Percentiles rank a stretch among this genome's conserved stretches.
Conservation (phyloP, 2,113 vertebrate species). For the Perca fluviatilis region DNA sequence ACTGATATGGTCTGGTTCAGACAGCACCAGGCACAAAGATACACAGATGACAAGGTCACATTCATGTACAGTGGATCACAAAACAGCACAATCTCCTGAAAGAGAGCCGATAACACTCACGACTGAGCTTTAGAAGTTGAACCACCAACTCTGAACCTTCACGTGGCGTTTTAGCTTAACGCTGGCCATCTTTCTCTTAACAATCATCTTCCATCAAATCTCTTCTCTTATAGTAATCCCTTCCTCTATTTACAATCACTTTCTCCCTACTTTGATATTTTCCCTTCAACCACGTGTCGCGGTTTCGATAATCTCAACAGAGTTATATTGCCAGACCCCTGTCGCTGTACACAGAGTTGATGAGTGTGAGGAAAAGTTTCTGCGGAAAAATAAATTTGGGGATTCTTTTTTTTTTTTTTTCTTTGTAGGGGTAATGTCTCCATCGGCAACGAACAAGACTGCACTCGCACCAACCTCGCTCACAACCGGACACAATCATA, state of each 20-base stretch:
- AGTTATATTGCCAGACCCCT: conserved; percentile 60
- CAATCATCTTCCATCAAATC: conserved; percentile 76
- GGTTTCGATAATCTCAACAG: conserved; percentile 70
- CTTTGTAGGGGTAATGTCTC: conserved; percentile 15
- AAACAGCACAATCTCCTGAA: conserved; percentile 54
- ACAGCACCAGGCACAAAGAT: conserved; percentile 62
- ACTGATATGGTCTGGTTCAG: conserved; percentile 61
- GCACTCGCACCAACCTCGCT: conserved; percentile 69
- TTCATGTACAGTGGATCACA: conserved; percentile 67
- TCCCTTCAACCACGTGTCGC: conserved; percentile 43
- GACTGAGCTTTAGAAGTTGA: conserved; percentile 44
- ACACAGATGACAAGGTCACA: conserved; percentile 65
- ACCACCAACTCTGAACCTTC: conserved; percentile 20
- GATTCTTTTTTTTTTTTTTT: conserved; percentile 26
- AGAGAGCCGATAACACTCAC: conserved; percentile 28
- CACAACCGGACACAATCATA: conserved; percentile 87
- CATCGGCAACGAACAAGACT: conserved; percentile 63
- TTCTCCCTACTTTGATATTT: conserved; percentile 46
- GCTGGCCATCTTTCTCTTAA: conserved; percentile 58
- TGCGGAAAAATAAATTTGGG: conserved; percentile 54
- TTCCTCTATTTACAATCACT: conserved; percentile 79
- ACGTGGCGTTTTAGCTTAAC: conserved; percentile 33
- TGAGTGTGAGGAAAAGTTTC: conserved; percentile 52
- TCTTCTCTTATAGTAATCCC: conserved; percentile 59
- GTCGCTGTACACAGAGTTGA: conserved; percentile 61